Base-by-base conservation (phyloP, 2,888 invertebrate genomes). In the Monochamus alternatus region DNA sequence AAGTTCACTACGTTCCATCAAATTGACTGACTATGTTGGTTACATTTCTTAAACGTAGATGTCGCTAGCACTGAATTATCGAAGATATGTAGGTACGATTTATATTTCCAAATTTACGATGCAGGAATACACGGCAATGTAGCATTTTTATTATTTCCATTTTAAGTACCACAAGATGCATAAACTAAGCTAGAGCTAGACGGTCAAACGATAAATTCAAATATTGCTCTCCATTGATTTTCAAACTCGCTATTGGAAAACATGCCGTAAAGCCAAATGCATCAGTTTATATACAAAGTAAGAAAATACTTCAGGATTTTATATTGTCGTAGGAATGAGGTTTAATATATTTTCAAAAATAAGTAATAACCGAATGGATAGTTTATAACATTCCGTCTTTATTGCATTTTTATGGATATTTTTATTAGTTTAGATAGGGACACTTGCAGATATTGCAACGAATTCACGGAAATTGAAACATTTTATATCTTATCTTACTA, bases 251-350 rank as follows among this genome's bases (percentile, higher is more conserved):
- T 74, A 79, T 82, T 80, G 77, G 82, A 72, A 80, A 83, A 81
- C 80, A 80, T 77, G 82, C 78, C 80, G 75, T 84, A 84, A 84
- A 81, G 68, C 76, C 73, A 77, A 78, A 81, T 81, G 81, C 81
- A 60, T 69, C 69, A 81, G 75, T 82, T 81, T 84, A 81, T 81
- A 77, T 75, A 83, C 83, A 82, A 82, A 83, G 84, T 84, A 78
- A 74, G 75, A 68, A 78, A 80, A 81, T 75, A 70, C 59, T 78
- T 75, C 73, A 74, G 70, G 78, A 75, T 78, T 80, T 78, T 78
- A 76, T 78, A 78, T 74, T 74, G 75, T 73, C 63, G 68, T 59
- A 70, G 52, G 62, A 74, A 67, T 74, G 66, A 32, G 66, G 14
- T 51, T 68, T 74, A 59, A 60, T 69, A 60, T 69, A 60, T 69